Evolutionary conservation across 35 echinoderm and acorn worm species (phyloP).

Genomic region (Anneissia japonica): DNA sequence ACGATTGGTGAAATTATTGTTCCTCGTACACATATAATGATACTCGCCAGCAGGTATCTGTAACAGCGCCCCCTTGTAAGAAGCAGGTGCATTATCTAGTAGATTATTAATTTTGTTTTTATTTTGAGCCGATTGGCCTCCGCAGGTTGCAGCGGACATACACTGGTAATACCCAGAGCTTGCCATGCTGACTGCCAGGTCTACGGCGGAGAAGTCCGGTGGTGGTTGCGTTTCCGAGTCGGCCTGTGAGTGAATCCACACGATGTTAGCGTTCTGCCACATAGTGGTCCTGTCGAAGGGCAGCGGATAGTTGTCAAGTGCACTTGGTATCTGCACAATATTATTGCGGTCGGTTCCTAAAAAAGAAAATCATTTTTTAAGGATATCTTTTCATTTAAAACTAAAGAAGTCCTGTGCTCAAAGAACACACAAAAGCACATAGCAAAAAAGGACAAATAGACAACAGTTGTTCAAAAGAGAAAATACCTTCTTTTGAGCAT

Average conservation of each 20-base stretch:
- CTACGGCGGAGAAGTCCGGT: slow-evolving; percentile 17
- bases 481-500: no score
- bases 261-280: slow-evolving; percentile 58
- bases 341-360: slow-evolving; percentile 88
- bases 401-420: no score
- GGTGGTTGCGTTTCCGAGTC: neutral
- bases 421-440: no score
- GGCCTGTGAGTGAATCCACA: slow-evolving; percentile 52
- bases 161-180: slow-evolving; percentile 88
- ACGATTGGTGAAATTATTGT: slow-evolving; percentile 92
- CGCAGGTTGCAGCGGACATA: slow-evolving; percentile 52
- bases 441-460: no score
- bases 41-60: slow-evolving; percentile 57
- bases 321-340: slow-evolving; percentile 61
- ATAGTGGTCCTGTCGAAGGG: slow-evolving; percentile 66
- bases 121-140: slow-evolving; percentile 55
- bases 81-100: slow-evolving; percentile 76
- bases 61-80: slow-evolving; percentile 72
- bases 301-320: slow-evolving; percentile 67
- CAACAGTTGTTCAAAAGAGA: no score
- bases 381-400: no score
- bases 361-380: no score
- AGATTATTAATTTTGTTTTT: slow-evolving; percentile 78
- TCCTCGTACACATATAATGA: slow-evolving; percentile 89
- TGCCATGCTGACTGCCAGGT: slow-evolving; percentile 90